Conservation (phyloP, 2,888 invertebrate genomes). For the Platycnemis pennipes region DNA sequence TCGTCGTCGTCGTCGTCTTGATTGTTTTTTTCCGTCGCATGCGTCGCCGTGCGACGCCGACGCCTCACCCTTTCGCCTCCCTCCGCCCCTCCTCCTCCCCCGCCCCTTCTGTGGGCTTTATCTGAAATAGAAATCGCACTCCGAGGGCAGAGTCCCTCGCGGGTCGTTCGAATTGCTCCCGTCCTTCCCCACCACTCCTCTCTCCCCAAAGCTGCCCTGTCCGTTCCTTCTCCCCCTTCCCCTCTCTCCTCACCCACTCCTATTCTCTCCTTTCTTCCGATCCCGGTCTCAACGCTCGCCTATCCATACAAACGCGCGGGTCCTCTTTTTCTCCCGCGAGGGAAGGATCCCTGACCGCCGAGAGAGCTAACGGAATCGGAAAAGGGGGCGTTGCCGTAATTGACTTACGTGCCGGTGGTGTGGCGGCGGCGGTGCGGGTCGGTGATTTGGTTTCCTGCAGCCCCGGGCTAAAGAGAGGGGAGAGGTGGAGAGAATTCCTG, state of each 20-base stretch:
- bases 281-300: not conserved
- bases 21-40: slow-evolving; percentile 31
- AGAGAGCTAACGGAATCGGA: not conserved
- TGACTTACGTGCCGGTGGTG: not conserved
- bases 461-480: too few species aligned
- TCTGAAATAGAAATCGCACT: slow-evolving; percentile 58
- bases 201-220: not conserved
- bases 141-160: slow-evolving; percentile 53
- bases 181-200: not conserved
- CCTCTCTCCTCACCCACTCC: not conserved
- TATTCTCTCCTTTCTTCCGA: not conserved
- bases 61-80: not conserved
- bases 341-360: not conserved
- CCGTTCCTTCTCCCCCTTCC: not conserved
- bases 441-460: too few species aligned
- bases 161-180: not conserved
- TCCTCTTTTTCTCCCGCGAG: not conserved
- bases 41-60: not conserved
- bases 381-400: not conserved
- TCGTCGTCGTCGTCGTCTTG: not conserved
- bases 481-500: too few species aligned
- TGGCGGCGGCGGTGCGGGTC: too few species aligned
- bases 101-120: slow-evolving; percentile 30
- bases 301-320: not conserved
- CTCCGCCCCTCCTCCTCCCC: not conserved